Conservation (phyloP, 2,113 vertebrate species). For the Alosa alosa region DNA sequence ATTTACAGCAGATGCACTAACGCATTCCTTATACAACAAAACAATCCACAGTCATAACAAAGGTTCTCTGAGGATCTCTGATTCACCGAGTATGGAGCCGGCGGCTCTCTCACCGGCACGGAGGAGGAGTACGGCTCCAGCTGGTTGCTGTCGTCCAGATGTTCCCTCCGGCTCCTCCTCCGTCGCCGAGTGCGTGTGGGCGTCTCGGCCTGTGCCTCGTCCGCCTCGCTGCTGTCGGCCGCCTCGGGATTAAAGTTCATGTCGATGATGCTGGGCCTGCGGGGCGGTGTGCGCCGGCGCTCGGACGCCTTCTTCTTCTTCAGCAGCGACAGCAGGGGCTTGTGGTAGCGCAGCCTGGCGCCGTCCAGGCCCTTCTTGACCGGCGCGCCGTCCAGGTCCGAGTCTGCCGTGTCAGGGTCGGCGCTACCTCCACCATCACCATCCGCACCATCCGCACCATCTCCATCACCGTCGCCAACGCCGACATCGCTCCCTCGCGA, state of each 20-base stretch:
- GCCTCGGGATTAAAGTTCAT: conserved; percentile 59
- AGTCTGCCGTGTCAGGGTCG: neutral
- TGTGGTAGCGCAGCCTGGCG: conserved; percentile 24
- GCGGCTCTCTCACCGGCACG: conserved; percentile 49
- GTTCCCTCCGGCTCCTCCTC: conserved; percentile 38
- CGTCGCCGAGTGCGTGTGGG: conserved; percentile 50
- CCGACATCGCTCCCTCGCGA: conserved; percentile 36
- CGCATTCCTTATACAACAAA: too few relatives aligned
- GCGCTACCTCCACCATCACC: neutral
- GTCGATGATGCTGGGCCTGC: conserved; percentile 56
- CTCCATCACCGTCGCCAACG: neutral
- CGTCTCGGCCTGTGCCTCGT: conserved; percentile 46
- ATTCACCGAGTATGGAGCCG: neutral
- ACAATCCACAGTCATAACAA: too few relatives aligned
- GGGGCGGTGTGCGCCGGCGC: conserved; percentile 45
- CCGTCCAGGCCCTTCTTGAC: conserved; percentile 25
- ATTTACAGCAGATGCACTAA: too few relatives aligned
- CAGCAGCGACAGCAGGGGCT: conserved; percentile 45
- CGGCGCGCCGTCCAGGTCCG: conserved; percentile 49
- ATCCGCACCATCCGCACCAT: too few relatives aligned
- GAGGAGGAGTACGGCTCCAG: conserved; percentile 17
- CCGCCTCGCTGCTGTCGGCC: conserved; percentile 36
- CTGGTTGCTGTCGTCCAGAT: conserved; percentile 24
- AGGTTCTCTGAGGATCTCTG: neutral
- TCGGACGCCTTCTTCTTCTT: conserved; percentile 59